Conservation (phyloP, 1,140 invertebrate species). For the Drosophila quadrilineata region DNA sequence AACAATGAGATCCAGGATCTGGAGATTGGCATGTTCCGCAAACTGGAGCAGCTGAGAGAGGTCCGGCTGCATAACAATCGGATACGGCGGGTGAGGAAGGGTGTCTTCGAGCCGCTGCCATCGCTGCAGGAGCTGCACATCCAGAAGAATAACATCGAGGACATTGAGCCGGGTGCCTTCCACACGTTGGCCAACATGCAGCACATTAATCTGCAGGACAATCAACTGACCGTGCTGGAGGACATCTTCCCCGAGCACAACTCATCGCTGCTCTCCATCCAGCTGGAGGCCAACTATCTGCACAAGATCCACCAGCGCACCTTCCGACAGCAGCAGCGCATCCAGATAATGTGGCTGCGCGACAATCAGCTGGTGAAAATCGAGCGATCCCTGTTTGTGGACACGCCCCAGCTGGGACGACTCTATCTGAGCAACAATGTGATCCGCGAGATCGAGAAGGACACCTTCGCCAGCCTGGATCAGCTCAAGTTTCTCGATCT, state of each 20-base stretch:
- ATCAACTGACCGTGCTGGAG: conserved; percentile 88
- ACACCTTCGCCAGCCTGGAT: conserved; percentile 88
- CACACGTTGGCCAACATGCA: conserved; percentile 91
- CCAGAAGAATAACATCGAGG: conserved; percentile 91
- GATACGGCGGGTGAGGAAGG: conserved; percentile 87
- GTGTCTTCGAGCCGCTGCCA: conserved; percentile 91
- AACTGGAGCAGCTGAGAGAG: conserved; percentile 88
- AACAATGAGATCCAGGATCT: conserved; percentile 93
- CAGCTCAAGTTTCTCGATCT: conserved; percentile 89
- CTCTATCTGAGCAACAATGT: conserved; percentile 92
- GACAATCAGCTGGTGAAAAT: conserved; percentile 90
- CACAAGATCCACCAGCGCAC: conserved; percentile 89
- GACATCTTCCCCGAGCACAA: conserved; percentile 89
- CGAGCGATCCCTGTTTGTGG: conserved; percentile 87
- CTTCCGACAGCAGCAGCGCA: conserved; percentile 88
- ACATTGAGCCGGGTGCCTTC: conserved; percentile 92
- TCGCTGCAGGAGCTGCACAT: conserved; percentile 91
- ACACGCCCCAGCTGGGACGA: conserved; percentile 88
- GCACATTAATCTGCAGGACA: conserved; percentile 93
- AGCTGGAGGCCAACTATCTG: conserved; percentile 92
- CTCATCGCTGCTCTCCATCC: conserved; percentile 91
- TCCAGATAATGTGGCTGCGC: conserved; percentile 93
- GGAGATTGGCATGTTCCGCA: conserved; percentile 89
- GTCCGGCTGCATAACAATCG: conserved; percentile 94
- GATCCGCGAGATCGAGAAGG: conserved; percentile 90